A percentile compares a stretch with the other conserved stretches of the same genome.
phyloP scores from a whole-genome alignment of 2,797 vertebrate species.

The Uromys caudimaculatus region DNA sequence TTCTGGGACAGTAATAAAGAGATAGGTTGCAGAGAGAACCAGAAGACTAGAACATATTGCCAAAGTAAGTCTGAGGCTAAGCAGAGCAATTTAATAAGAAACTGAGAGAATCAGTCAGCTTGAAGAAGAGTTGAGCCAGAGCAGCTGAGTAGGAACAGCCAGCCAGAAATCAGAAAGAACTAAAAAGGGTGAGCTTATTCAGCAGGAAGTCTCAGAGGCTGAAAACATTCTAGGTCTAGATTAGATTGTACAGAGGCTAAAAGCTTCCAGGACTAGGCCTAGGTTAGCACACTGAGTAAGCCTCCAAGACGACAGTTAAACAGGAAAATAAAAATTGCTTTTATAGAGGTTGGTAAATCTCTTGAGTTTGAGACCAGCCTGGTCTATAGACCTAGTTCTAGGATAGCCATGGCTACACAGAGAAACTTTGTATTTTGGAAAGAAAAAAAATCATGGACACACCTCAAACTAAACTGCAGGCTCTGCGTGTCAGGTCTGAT shows the following conservation, averaged over 20 bases:
- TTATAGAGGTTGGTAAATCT: neutral
- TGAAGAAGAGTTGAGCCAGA: neutral
- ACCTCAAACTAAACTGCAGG: neutral
- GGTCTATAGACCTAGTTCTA: neutral
- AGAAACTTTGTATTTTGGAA: neutral
- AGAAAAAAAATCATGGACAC: neutral
- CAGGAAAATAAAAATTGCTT: neutral
- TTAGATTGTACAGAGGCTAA: neutral
- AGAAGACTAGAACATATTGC: neutral
- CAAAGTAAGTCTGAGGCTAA: neutral
- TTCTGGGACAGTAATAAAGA: neutral
- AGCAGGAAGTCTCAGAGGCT: neutral
- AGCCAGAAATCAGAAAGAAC: neutral
- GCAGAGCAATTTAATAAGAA: neutral
- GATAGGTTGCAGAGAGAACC: neutral
- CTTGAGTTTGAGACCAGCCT: neutral
- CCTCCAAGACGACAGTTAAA: neutral
- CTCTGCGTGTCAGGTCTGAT: neutral
- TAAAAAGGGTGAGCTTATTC: neutral
- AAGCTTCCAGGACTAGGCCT: neutral
- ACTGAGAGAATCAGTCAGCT: neutral
- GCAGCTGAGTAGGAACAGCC: neutral
- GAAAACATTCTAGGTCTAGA: neutral
- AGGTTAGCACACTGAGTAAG: neutral
- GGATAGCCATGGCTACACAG: neutral